Evolutionary conservation across 2,113 vertebrate species (phyloP), one percentile per base, ranked within the genome.

Genomic region (Laticauda laticaudata): DNA sequence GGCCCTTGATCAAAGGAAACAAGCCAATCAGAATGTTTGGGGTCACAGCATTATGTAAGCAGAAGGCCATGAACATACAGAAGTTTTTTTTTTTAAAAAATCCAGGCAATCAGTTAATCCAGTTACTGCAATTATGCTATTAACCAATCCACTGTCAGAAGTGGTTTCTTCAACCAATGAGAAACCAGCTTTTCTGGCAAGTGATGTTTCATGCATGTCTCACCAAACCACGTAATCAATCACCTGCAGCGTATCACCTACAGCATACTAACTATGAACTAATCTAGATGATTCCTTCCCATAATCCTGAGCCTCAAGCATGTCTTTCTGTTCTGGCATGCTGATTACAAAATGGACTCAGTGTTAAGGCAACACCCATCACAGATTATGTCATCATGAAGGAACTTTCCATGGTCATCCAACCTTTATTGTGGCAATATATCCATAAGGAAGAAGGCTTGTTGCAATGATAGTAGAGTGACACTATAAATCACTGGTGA

Each of bases 201-300:
- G 51, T 0, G 39, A 55, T 9, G 48, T 3, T 9, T 43, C 90
- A 12, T 61, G 7, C 43, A 81, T 88, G 48, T 51, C n/a, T 88
- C 86, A 57, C 48, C 61, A 45, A 88, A 91, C 61, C 59, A 88
- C 61, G 69, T 34, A 57, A 92, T 87, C 85, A 89, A n/a, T n/a
- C n/a, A n/a, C 89, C 23, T 45, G 14, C 69, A 90, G 59, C 85
- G 53, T 39, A 53, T 51, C 34, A 90, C 56, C 48, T 90, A 48
- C 39, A 24, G 90, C 39, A 53, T 86, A 57, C 48, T 88, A 91
- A 88, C 86, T 91, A 81, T 88, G 93, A 91, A 88, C 88, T 88
- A 92, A 69, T 51, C 12, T 9, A 34, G 64, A 34, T 7, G 39
- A 3, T 91, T 61, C 43, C 53, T 81, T 93, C 11, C 48, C 53